Conservation (phyloP, 35 echinoderm and acorn worm species). For the Holothuria glaberrima region DNA sequence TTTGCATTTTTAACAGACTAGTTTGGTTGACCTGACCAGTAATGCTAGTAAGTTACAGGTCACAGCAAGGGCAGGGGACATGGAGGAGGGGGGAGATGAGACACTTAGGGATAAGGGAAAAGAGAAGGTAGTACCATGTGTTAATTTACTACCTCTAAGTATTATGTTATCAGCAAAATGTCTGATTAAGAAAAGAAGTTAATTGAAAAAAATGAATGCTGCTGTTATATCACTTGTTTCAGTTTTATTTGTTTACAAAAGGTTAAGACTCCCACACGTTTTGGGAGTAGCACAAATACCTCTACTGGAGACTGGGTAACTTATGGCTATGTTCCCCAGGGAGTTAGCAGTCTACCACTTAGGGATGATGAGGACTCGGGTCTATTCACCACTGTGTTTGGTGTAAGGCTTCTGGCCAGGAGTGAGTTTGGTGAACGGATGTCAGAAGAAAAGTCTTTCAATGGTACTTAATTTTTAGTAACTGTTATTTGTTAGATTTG, state of each 20-base stretch:
- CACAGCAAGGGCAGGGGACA: too few relatives aligned
- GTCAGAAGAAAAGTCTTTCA: background rate
- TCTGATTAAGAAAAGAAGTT: too few relatives aligned
- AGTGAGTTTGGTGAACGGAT: slow-evolving; percentile 11
- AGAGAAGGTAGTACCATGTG: too few relatives aligned
- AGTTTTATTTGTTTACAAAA: background rate
- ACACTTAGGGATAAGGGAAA: too few relatives aligned
- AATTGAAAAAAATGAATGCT: too few relatives aligned
- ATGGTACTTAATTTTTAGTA: background rate
- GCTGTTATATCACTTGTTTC: too few relatives aligned
- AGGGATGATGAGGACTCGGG: background rate
- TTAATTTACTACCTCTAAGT: too few relatives aligned
- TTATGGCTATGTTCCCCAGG: background rate
- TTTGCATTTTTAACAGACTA: too few relatives aligned
- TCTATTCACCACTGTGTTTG: background rate
- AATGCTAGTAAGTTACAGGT: too few relatives aligned
- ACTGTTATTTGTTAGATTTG: background rate
- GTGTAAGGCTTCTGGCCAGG: background rate
- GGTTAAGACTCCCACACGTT: background rate
- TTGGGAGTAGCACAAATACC: background rate
- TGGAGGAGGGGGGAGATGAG: too few relatives aligned
- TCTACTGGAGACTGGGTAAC: background rate
- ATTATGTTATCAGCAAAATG: too few relatives aligned
- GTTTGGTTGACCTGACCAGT: too few relatives aligned
- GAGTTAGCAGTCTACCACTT: background rate